Evolutionary conservation across 2,797 vertebrate genomes (phyloP).

Genomic region (Smutsia gigantea): DNA sequence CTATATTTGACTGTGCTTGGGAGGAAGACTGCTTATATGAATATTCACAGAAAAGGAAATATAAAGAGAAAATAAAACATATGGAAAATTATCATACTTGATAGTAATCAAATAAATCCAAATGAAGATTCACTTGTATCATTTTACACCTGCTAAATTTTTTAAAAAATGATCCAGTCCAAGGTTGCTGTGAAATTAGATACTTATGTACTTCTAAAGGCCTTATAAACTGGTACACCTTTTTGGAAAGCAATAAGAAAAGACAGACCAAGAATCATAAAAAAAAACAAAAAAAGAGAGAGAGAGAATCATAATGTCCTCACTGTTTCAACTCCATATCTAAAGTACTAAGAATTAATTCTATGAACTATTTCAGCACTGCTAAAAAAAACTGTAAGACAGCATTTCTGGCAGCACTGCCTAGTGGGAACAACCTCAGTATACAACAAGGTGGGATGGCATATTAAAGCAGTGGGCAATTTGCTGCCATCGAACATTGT

Average conservation of each 20-base stretch:
- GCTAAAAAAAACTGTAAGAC: background rate
- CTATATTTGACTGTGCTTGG: background rate
- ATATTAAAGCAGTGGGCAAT: background rate
- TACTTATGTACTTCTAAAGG: background rate
- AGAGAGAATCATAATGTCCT: background rate
- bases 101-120: slow-evolving; percentile 43
- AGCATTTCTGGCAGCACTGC: background rate
- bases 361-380: background rate
- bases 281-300: background rate
- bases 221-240: background rate
- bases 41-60: background rate
- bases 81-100: slow-evolving; percentile 11
- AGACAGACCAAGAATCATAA: background rate
- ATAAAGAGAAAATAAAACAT: slow-evolving; percentile 36
- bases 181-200: slow-evolving; percentile 5
- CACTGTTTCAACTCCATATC: slow-evolving; percentile 24
- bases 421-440: background rate
- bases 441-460: background rate
- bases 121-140: slow-evolving; percentile 19
- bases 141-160: background rate
- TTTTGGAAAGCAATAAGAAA: slow-evolving; percentile 26
- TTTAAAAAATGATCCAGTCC: background rate
- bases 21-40: background rate
- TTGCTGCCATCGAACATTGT: slow-evolving; percentile 36
- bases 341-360: slow-evolving; percentile 12